Percentiles rank a stretch among this genome's conserved stretches.
Conservation (phyloP, 2,888 invertebrate genomes). For the Hoplodrina blanda region DNA sequence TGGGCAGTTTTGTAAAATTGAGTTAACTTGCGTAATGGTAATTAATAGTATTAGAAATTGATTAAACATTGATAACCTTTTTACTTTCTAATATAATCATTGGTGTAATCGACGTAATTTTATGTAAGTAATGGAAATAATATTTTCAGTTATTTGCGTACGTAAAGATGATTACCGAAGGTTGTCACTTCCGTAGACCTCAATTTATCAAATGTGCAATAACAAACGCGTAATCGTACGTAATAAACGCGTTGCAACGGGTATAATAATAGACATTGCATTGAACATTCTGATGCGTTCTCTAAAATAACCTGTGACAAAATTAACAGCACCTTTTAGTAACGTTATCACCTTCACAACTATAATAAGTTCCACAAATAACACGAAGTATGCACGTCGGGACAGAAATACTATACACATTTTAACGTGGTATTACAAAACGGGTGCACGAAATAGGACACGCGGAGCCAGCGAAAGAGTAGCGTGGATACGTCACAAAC, state of each 20-base stretch:
- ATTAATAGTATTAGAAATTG: slow-evolving; percentile 51
- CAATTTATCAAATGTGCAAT: slow-evolving; percentile 55
- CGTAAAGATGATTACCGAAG: slow-evolving; percentile 40
- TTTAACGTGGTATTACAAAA: slow-evolving; percentile 76
- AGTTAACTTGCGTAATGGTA: slow-evolving; percentile 40
- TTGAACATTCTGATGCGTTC: slow-evolving; percentile 80
- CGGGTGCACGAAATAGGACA: slow-evolving; percentile 74
- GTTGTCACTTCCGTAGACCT: slow-evolving; percentile 51
- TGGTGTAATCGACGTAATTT: slow-evolving; percentile 19
- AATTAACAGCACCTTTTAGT: slow-evolving; percentile 81
- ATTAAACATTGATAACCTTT: slow-evolving; percentile 31
- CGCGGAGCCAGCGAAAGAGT: slow-evolving; percentile 62
- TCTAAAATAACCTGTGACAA: slow-evolving; percentile 85
- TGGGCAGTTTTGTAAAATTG: slow-evolving; percentile 28
- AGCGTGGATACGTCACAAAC: slow-evolving; percentile 69
- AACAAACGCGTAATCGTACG: slow-evolving; percentile 51
- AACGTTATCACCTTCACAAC: slow-evolving; percentile 86
- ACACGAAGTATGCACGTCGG: slow-evolving; percentile 74
- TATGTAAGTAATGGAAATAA: neutral
- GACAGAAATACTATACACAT: slow-evolving; percentile 82
- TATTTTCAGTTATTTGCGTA: slow-evolving; percentile 2
- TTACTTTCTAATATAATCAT: slow-evolving; percentile 45
- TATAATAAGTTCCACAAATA: slow-evolving; percentile 85
- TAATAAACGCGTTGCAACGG: slow-evolving; percentile 55
- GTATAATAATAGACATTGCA: slow-evolving; percentile 75